Conservation (phyloP, 2,113 vertebrate species). For the Felis chaus region DNA sequence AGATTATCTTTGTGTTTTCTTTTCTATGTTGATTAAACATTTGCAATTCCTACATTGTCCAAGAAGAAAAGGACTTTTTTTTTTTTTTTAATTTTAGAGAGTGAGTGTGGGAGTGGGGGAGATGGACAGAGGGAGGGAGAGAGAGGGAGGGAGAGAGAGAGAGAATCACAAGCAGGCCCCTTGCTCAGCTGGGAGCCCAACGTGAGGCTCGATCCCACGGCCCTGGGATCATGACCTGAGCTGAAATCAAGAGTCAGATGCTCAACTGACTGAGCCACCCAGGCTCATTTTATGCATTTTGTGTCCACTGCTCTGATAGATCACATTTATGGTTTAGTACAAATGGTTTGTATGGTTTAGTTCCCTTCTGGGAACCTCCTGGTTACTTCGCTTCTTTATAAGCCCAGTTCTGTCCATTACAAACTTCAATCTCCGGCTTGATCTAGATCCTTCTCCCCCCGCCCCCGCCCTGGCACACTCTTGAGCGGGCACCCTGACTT, state of each 20-base stretch:
- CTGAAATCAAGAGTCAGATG: no score
- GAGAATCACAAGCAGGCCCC: no score
- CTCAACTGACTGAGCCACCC: no score
- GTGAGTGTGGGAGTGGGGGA: no score
- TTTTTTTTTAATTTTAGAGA: no score
- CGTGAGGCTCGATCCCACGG: no score
- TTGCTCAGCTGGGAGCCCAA: no score
- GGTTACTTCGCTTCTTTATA: neutral
- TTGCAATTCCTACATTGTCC: neutral
- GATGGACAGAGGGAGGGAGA: no score
- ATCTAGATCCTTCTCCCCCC: neutral
- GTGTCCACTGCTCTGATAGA: neutral
- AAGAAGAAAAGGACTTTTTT: neutral
- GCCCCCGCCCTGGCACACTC: neutral
- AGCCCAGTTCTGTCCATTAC: neutral
- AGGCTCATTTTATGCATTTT: neutral
- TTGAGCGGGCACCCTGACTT: neutral
- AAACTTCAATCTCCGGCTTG: neutral
- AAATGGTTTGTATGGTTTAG: no score
- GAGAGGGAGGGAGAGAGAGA: no score
- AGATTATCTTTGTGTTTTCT: constrained; percentile 17
- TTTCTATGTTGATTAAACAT: neutral
- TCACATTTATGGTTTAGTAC: neutral
- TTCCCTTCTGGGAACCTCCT: neutral
- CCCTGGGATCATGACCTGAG: no score